Evolutionary conservation across 2,888 invertebrate species (phyloP), one percentile per base, ranked within the genome.

Genomic region (Palloptera scutellata): DNA sequence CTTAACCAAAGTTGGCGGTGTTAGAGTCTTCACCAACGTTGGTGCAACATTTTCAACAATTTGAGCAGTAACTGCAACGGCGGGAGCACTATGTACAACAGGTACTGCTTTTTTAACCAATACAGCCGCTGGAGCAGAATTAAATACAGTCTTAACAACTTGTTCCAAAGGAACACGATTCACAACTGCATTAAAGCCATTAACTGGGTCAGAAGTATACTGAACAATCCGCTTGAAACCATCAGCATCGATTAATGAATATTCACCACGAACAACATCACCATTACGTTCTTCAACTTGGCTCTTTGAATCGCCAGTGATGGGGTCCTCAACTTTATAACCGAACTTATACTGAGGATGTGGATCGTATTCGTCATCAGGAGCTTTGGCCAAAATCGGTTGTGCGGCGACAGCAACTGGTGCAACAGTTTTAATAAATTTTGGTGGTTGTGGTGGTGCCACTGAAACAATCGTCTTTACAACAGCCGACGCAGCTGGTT

Each of bases 281-380:
- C 83, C 84, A 71, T 81, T 79, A 55, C 84, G 82, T 54, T 78
- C 76, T 72, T 84, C 83, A 42, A 79, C 74, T 72, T 83, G 83
- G 65, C 75, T 79, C 76, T 84, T 83, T n/a, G 79, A 77, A 67
- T 84, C 84, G 9, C 84, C 84, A 20, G 84, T 80, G 15, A 78
- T 52, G n/a, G 75, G 51, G 63, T 83, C 84, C 67, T 82, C 78
- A 1, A 84, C 79, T 70, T 79, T 79, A 69, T 84, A 84, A n/a
- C 74, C 79, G 72, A 76, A 84, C 64, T 77, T 78, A 73, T 83
- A 83, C 70, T 81, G 80, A 55, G 82, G 82, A 72, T 82, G 79
- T 64, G 80, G 77, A 68, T 84, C 84, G 73, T 80, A 82, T 71
- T 83, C 80, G 19, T 81, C 77, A 15, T 75, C 75, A 45, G 74